These are phyloP conservation scores for Tretioscincus oriximinensis DNA, from an alignment of 2,113 vertebrate genomes.

Conservation along the genomic window DNA sequence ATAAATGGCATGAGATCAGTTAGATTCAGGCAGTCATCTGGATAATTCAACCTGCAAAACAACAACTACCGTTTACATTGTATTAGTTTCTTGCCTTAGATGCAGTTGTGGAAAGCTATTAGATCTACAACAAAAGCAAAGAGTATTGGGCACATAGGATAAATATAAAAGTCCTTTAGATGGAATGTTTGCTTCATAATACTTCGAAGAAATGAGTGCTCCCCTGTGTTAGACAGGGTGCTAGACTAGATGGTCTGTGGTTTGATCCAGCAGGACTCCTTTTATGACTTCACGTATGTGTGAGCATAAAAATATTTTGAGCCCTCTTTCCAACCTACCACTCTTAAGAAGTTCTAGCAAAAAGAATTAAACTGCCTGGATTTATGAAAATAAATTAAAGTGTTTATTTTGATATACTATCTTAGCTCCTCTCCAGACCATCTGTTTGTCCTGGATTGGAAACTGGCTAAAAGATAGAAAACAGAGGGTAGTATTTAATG, in stretches of 20 bases:
- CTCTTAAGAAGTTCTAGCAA: not conserved
- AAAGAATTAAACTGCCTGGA: not conserved
- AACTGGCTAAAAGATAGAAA: too few relatives aligned
- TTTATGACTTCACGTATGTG: too few relatives aligned
- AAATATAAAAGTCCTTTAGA: not conserved
- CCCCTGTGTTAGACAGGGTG: too few relatives aligned
- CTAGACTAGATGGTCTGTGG: too few relatives aligned
- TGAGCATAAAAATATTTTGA: not conserved
- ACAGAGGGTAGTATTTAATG: too few relatives aligned
- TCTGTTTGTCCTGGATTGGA: too few relatives aligned
- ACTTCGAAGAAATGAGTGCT: too few relatives aligned
- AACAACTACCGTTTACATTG: too few relatives aligned
- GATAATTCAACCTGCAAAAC: slow-evolving; percentile 7
- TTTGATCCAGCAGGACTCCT: too few relatives aligned
- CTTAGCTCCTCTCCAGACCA: too few relatives aligned
- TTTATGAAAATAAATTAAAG: not conserved
- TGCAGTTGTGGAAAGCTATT: not conserved
- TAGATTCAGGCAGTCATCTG: not conserved
- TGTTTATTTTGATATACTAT: not conserved
- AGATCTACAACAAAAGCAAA: not conserved
- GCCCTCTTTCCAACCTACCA: not conserved
- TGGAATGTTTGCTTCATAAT: not conserved
- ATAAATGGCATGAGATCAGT: not conserved
- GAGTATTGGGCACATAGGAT: not conserved
- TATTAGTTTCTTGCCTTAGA: not conserved